A percentile compares a stretch with the other conserved stretches of the same genome.
These are phyloP conservation scores for Sinocyclocheilus anshuiensis DNA, from an alignment of 2,113 vertebrate genomes.

Conservation along the genomic window DNA sequence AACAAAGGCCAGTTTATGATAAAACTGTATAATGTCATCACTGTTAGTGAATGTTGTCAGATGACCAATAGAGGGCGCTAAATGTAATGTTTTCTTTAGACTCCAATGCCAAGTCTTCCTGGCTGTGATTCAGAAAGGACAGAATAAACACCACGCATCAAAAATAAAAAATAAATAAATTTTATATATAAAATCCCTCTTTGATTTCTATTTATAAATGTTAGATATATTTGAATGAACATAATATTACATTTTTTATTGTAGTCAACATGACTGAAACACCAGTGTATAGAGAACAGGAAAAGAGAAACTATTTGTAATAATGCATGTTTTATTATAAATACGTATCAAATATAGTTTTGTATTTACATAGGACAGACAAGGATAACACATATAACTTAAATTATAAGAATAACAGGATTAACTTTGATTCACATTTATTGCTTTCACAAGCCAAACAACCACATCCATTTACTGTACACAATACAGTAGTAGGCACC, in stretches of 20 bases:
- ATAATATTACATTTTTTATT: neutral
- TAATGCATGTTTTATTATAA: conserved; percentile 55
- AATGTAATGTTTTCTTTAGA: neutral
- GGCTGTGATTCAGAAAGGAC: neutral
- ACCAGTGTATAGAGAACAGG: neutral
- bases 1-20: neutral
- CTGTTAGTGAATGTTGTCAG: neutral
- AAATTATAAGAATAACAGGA: conserved; percentile 37
- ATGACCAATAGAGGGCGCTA: neutral
- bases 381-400: conserved; percentile 68
- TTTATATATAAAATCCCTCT: neutral
- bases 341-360: conserved; percentile 66
- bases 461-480: conserved; percentile 57
- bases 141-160: neutral
- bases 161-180: too few species aligned
- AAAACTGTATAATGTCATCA: neutral
- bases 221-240: neutral
- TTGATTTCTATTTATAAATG: neutral
- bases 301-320: neutral
- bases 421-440: conserved; percentile 31
- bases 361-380: conserved; percentile 68
- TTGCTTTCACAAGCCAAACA: conserved; percentile 39
- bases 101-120: neutral
- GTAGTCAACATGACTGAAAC: neutral
- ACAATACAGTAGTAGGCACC: conserved; percentile 56